Evolutionary conservation across 2,113 vertebrate genomes (phyloP), one percentile per base, ranked within the genome.

Genomic region (Microcebus tavaratra): DNA sequence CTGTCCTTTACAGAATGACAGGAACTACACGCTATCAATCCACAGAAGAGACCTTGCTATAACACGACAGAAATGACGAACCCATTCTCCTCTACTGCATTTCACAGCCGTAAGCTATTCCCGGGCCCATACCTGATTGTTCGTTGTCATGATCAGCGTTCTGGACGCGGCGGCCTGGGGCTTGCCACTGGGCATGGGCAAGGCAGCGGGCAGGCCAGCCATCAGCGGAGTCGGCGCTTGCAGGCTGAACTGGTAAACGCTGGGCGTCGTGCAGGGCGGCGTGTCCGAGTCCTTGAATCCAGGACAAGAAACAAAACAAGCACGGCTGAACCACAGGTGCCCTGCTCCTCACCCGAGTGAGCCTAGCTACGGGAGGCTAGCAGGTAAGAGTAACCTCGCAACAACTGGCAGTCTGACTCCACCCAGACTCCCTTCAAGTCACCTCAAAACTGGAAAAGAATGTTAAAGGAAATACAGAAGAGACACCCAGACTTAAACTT

Each of bases 241-340:
- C 50, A 99, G 94, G 68, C 98, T 99, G 98, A 99, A 99, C 55
- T 99, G 99, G 91, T 99, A 99, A 97, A 99, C 97, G 75, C 98
- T 97, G 75, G 99, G 99, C 9, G 98, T 98, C 34, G 98, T 98
- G 97, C 99, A 99, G 82, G 99, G 99, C 8, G 99, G 98, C 12
- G 99, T 99, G 98, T 99, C 99, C 0, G 99, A 99, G 98, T 99
- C 99, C 99, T 99, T 85, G 81, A 96, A 34, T 45, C 20, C 72
- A 23, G 97, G 96, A 98, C 96, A 90, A 97, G 92, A 91, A 96
- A 97, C n/a, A n/a, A 91, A 96, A 97, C 88, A 94, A 97, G 96
- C 86, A 93, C 78, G 95, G 67, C 45, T 45, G 25, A 1, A 9
- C 21, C 95, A 98, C 95, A 96, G 97, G 96, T 45, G 95, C 96